phyloP scores from a whole-genome alignment of 2,888 invertebrate genomes.

The Apoderus coryli region DNA sequence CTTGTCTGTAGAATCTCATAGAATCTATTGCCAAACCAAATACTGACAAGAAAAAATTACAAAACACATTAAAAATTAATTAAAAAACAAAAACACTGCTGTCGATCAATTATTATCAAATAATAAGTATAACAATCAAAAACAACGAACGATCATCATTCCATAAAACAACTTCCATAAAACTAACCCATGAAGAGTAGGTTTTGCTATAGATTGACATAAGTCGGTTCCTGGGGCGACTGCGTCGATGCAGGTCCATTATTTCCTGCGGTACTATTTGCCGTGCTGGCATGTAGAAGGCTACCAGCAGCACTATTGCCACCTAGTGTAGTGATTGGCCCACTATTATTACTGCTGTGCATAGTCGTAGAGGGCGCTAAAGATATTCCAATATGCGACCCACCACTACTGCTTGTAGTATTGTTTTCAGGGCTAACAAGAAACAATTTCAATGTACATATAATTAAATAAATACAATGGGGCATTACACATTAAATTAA shows the following conservation, averaged over 20 bases:
- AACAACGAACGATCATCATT: background rate
- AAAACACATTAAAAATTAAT: too few species aligned
- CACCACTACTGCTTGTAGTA: too few species aligned
- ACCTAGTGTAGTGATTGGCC: too few species aligned
- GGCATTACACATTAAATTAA: too few species aligned
- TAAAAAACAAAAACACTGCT: slow-evolving; percentile 32
- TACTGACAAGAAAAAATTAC: too few species aligned
- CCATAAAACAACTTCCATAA: slow-evolving; percentile 1
- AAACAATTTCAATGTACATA: slow-evolving; percentile 27
- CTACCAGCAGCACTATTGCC: slow-evolving; percentile 29
- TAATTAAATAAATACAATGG: too few species aligned
- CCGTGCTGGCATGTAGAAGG: slow-evolving; percentile 34
- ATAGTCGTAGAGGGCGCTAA: too few species aligned
- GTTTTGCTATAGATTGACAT: slow-evolving; percentile 75
- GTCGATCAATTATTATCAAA: slow-evolving; percentile 35
- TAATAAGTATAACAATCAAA: slow-evolving; percentile 3
- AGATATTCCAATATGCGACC: too few species aligned
- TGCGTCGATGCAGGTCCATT: slow-evolving; percentile 44
- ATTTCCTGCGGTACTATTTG: too few species aligned
- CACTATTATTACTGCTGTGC: too few species aligned
- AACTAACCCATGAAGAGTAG: background rate
- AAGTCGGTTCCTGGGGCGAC: slow-evolving; percentile 77
- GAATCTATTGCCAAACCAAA: too few species aligned
- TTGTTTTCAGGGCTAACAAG: slow-evolving; percentile 36
- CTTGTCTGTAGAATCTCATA: too few species aligned